Evolutionary conservation across 2,888 invertebrate species (phyloP), one percentile per base, ranked within the genome.

Genomic region (Erannis defoliaria): DNA sequence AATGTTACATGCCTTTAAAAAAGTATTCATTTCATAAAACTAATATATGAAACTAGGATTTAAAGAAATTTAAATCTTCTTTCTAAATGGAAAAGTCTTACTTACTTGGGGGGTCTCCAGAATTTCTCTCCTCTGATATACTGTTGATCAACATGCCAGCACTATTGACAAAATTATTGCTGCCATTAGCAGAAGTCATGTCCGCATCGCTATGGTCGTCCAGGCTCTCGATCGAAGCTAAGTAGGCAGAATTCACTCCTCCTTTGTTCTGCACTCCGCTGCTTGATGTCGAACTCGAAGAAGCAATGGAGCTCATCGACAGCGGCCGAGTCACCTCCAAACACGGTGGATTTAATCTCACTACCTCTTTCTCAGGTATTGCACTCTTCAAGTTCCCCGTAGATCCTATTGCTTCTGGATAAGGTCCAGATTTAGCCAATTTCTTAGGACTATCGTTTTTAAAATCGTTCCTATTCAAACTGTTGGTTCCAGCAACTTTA

Each of bases 171-270:
- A 91, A 93, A 66, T 86, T 83, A 63, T 89, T 92, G 67, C 92
- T 93, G 1, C 91, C 90, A 66, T 88, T 91, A 6, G 85, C 90
- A 10, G 92, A 93, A 1, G 82, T 88, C 71, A 95, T 92, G 74
- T 96, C 96, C 23, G 93, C 95, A 76, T 96, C 97, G 79, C 97
- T 96, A 72, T 96, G 95, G 76, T 97, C 97, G 62, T 96, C 97
- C 73, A 98, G 91, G 73, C 97, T 97, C 84, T 98, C 98, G 53
- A 97, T 97, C 33, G 97, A 97, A 55, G 98, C 97, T 81, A 97
- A 90, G 86, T 97, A 97, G 14, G 97, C 96, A 38, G 96, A 96
- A 72, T 95, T 95, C 71, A 95, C 94, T 69, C 94, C 94, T 18
- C 94, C 94, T 77, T 94, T 94, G 74, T 95, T 94, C 70, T 94